These are phyloP conservation scores for Brachycybe producta DNA, from an alignment of 2,888 invertebrate genomes.

Conservation along the genomic window DNA sequence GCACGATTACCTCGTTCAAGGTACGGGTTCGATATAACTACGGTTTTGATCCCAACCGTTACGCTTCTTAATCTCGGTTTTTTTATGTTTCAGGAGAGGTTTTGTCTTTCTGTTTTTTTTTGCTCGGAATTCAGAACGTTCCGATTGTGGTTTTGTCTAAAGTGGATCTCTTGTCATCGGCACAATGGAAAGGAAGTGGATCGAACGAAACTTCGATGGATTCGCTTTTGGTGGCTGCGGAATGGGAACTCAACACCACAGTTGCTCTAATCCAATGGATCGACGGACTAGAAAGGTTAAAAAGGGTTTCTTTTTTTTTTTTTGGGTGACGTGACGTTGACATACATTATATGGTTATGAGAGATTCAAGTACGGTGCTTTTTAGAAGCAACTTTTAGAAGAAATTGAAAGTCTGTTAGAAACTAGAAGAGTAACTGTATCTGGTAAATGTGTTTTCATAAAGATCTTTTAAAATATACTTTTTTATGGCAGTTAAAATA, in stretches of 20 bases:
- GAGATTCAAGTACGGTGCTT: too few species aligned
- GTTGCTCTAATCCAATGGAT: conserved; percentile 34
- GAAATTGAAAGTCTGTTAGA: too few species aligned
- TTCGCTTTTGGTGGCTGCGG: conserved; percentile 6
- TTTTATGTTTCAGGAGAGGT: conserved; percentile 29
- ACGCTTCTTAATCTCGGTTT: too few species aligned
- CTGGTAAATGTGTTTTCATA: too few species aligned
- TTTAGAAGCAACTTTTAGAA: too few species aligned
- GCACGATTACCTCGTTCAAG: conserved; percentile 30
- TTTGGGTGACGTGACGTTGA: too few species aligned
- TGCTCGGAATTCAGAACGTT: conserved; percentile 30
- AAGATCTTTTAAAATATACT: too few species aligned
- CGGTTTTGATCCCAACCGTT: neutral
- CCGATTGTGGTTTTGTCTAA: conserved; percentile 29
- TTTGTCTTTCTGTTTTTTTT: conserved; percentile 30
- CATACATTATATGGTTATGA: too few species aligned
- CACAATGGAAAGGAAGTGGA: conserved; percentile 5
- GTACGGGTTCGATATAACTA: conserved; percentile 23
- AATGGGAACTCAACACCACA: conserved; percentile 23
- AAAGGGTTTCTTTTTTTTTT: too few species aligned
- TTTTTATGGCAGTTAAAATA: too few species aligned
- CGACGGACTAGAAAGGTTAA: conserved; percentile 23
- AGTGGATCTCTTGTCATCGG: too few species aligned
- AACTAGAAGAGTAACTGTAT: too few species aligned
- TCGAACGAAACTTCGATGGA: neutral